Conservation (phyloP, 1,140 invertebrate species). For the Drosophila mojavensis region DNA sequence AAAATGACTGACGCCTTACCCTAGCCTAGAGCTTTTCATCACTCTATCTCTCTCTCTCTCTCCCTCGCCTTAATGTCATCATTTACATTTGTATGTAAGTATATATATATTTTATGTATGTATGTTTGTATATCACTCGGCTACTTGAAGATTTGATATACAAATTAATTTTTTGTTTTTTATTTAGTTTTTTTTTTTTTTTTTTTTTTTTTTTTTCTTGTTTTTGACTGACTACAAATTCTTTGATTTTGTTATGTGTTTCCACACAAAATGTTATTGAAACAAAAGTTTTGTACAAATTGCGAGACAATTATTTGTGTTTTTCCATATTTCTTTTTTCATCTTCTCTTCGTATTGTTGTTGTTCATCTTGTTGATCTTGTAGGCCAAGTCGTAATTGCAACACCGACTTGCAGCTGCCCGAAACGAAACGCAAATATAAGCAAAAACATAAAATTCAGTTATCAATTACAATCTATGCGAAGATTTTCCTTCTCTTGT, state of each 20-base stretch:
- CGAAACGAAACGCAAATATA: too few relatives aligned
- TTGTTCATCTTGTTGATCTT: too few relatives aligned
- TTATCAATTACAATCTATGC: background rate
- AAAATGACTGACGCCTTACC: slow-evolving; percentile 2
- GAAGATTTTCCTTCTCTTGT: background rate
- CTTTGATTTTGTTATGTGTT: slow-evolving; percentile 67
- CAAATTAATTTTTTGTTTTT: background rate
- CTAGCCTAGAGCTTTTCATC: background rate
- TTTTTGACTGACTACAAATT: slow-evolving; percentile 71
- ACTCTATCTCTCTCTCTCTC: background rate
- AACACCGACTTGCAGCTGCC: too few relatives aligned
- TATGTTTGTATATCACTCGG: slow-evolving; percentile 1
- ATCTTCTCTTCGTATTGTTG: too few relatives aligned
- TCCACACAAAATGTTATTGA: slow-evolving; percentile 25
- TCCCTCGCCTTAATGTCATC: too few relatives aligned
- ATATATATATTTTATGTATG: background rate
- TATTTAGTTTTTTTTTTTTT: slow-evolving; percentile 26
- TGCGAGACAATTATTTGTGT: slow-evolving; percentile 28
- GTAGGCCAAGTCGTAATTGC: background rate
- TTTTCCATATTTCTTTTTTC: too few relatives aligned
- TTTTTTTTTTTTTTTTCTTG: slow-evolving; percentile 16
- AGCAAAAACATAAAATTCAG: background rate
- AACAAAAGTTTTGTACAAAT: slow-evolving; percentile 47
- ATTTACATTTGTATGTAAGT: background rate
- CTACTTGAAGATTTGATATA: slow-evolving; percentile 22